Evolutionary conservation across 2,797 vertebrate species (phyloP).

Genomic region (Halcyon smyrnensis): DNA sequence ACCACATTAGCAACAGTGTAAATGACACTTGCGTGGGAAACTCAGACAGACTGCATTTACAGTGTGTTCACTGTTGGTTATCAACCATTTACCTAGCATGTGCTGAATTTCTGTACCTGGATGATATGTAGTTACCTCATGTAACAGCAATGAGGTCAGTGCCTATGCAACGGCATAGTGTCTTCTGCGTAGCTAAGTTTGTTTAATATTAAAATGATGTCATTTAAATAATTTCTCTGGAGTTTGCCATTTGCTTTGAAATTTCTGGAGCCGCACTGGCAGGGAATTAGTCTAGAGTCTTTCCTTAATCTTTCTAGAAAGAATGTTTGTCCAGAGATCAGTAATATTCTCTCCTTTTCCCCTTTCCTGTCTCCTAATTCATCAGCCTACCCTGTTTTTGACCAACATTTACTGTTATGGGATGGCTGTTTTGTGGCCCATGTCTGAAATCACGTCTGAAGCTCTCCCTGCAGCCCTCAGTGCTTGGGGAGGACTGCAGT

Average conservation of each 20-base stretch:
- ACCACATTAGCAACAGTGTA: background rate
- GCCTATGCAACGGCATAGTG: background rate
- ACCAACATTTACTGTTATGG: background rate
- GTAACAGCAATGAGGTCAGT: background rate
- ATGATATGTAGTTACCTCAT: background rate
- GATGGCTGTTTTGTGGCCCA: accelerated
- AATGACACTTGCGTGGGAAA: background rate
- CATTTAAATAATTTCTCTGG: background rate
- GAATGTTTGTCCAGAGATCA: background rate
- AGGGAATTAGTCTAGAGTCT: background rate
- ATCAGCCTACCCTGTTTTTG: background rate
- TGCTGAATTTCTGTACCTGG: background rate
- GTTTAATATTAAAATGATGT: constrained; percentile 29
- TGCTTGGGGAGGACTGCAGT: background rate
- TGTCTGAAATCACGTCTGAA: background rate
- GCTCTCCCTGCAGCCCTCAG: background rate
- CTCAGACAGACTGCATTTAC: background rate
- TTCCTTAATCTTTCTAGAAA: background rate
- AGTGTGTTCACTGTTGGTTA: background rate
- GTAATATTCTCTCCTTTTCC: background rate
- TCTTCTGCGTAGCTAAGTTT: background rate
- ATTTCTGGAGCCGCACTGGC: background rate
- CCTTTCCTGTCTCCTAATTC: background rate
- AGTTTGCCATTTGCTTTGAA: constrained; percentile 28
- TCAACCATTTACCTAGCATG: background rate